Percentiles rank a stretch among this genome's conserved stretches.
phyloP scores from a whole-genome alignment of 2,113 vertebrate genomes.

The Cyprinus carpio region DNA sequence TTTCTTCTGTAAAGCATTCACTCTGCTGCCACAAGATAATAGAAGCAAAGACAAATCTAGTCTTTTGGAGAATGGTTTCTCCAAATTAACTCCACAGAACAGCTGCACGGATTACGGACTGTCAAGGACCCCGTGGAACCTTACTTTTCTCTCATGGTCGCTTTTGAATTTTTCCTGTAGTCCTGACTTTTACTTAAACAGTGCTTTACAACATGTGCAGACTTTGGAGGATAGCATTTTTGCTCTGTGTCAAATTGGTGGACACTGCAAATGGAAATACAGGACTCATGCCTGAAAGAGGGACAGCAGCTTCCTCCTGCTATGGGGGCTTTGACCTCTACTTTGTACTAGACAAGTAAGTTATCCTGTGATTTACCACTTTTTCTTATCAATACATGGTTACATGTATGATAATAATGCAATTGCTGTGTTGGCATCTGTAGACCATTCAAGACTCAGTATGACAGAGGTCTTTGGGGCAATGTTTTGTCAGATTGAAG shows the following conservation, averaged over 20 bases:
- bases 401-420: neutral
- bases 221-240: slow-evolving; percentile 59
- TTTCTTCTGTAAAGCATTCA: neutral
- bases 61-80: neutral
- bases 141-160: slow-evolving; percentile 11
- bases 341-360: slow-evolving; percentile 98
- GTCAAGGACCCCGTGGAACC: neutral
- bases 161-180: slow-evolving; percentile 13
- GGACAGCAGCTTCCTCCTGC: slow-evolving; percentile 79
- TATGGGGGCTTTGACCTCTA: slow-evolving; percentile 96
- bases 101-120: neutral
- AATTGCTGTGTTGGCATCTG: neutral
- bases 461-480: too few species aligned
- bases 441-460: neutral
- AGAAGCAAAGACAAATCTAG: neutral
- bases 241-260: slow-evolving; percentile 69
- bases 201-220: slow-evolving; percentile 56
- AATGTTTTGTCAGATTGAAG: neutral
- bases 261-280: slow-evolving; percentile 63
- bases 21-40: neutral
- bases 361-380: slow-evolving; percentile 56
- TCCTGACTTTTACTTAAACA: slow-evolving; percentile 33
- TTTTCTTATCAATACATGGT: neutral
- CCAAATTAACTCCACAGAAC: neutral
- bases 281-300: slow-evolving; percentile 74